Percentiles rank a stretch among this genome's conserved stretches.
Conservation (phyloP, 1,140 invertebrate species). For the Drosophila kohkoa region DNA sequence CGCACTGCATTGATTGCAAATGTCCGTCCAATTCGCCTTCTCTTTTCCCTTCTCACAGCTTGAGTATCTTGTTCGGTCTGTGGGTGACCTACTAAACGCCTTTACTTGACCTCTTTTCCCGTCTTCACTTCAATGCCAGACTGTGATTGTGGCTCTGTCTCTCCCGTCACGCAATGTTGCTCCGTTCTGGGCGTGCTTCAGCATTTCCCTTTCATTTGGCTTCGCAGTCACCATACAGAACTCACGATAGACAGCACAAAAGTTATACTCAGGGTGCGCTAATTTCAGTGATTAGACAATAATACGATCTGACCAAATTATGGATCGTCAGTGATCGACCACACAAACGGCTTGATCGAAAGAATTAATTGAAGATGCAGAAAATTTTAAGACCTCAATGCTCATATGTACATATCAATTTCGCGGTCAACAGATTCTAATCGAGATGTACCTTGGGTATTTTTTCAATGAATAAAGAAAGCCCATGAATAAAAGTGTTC, state of each 20-base stretch:
- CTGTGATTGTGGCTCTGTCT: conserved; percentile 4
- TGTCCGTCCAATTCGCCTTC: conserved; percentile 3
- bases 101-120: conserved; percentile 26
- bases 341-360: no score
- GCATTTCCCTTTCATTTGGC: conserved; percentile 73
- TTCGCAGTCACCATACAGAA: conserved; percentile 7
- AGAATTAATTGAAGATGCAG: no score
- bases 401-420: no score
- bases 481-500: no score
- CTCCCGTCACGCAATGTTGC: conserved; percentile 68
- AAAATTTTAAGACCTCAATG: no score
- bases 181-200: conserved; percentile 68
- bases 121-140: neutral
- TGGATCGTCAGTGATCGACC: conserved; percentile 10
- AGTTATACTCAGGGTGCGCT: conserved; percentile 49
- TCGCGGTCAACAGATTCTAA: no score
- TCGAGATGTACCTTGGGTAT: no score
- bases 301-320: conserved; percentile 25
- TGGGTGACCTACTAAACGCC: conserved; percentile 49
- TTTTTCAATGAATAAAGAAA: no score
- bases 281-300: conserved; percentile 56
- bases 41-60: conserved; percentile 12
- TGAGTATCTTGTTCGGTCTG: conserved; percentile 9
- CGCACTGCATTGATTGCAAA: conserved; percentile 66
- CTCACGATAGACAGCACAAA: neutral